Conservation (phyloP, 2,113 vertebrate species). For the Crotalus viridis region DNA sequence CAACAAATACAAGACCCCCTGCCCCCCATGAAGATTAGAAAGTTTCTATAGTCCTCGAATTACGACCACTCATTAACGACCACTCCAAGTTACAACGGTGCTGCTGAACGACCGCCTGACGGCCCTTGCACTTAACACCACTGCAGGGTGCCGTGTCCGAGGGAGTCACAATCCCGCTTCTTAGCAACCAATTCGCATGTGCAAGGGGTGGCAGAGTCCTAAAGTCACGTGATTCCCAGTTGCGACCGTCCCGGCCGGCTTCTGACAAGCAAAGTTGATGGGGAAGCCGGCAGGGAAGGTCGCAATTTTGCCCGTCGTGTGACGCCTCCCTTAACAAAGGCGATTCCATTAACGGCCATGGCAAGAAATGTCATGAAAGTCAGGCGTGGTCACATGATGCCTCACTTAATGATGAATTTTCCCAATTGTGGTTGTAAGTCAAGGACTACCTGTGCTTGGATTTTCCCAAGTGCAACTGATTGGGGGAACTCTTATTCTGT, state of each 20-base stretch:
- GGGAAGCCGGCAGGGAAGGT: not conserved
- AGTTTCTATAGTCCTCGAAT: not conserved
- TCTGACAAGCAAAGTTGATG: not conserved
- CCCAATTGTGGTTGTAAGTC: not conserved
- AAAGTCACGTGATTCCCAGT: no score
- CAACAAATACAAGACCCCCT: no score
- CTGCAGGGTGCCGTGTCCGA: no score
- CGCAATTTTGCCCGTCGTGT: not conserved
- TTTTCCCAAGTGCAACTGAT: not conserved
- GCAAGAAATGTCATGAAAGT: not conserved
- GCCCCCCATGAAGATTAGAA: not conserved
- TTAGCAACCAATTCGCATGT: no score
- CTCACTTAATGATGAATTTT: not conserved
- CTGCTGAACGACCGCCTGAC: not conserved
- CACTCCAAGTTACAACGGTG: not conserved
- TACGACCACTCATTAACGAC: not conserved
- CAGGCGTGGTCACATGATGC: not conserved
- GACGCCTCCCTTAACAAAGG: not conserved
- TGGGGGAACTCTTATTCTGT: not conserved
- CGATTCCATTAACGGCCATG: not conserved
- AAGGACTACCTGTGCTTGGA: not conserved
- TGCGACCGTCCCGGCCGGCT: no score
- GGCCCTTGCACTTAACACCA: no score
- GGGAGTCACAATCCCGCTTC: no score
- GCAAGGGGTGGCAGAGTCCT: fast-evolving